Base-by-base conservation (phyloP, 1,140 invertebrate species). In the Zaprionus ghesquierei region DNA sequence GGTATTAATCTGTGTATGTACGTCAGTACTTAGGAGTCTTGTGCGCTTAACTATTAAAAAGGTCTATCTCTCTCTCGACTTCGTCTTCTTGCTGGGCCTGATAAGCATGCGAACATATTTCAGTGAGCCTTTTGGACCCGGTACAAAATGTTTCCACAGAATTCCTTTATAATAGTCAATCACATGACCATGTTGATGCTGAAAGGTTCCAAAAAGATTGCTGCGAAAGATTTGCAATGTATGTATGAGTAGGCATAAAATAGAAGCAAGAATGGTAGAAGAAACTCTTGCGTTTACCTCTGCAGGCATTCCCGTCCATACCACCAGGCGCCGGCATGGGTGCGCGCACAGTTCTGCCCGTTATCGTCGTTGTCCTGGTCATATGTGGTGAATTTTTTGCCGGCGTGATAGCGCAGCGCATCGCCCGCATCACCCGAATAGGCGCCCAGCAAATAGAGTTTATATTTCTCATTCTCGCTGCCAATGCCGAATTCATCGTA, bases 281-380 rank as follows among this genome's bases (percentile, higher is more conserved):
- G 2, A 54, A 20, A 50, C n/a, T 31, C 15, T 25, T 8, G 2
- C 5, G 22, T 44, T 53, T 23, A 90, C 84, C 80, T 81, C 8
- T 85, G 60, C 2, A 90, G 63, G 9, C 90, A 92, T 33, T 89
- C 79, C 63, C 93, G 68, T 53, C 93, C 93, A 75, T 95, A 95
- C 95, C 95, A 95, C 93, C 94, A 95, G 10, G 93, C 95, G 2
- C 94, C 94, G 2, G 92, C 91, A 50, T 95, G 94, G 22, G 93
- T 93, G 18, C 93, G 79, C 0, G 95, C 95, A 90, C 96, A 97
- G 53, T 95, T 94, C 55, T 95, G 95, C 27, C 93, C 93, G 90
- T 94, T 94, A 13, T 93, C 93, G 74, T 97, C 96, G 78, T 96
- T 95, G 84, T 97, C 96, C 25, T 93, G 89, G 65, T 97, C 96